Evolutionary conservation across 1,140 invertebrate genomes (phyloP).

Genomic region (Diuraphis noxia): DNA sequence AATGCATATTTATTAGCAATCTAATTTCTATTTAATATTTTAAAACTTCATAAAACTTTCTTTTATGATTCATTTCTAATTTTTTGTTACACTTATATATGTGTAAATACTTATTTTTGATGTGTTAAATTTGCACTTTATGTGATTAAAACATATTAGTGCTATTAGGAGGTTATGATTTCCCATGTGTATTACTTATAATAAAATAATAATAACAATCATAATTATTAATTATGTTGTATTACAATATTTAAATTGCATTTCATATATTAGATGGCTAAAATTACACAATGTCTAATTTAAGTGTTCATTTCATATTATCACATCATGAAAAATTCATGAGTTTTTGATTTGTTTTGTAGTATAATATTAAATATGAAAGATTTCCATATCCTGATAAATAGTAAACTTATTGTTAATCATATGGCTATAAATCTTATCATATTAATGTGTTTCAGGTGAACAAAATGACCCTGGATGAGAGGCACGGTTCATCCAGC

Average conservation of each 20-base stretch:
- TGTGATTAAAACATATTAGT: neutral
- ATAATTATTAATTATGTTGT: neutral
- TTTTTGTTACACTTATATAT: too few species aligned
- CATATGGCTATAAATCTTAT: neutral
- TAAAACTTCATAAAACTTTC: too few species aligned
- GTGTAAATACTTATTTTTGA: neutral
- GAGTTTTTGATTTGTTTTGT: neutral
- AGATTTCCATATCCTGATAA: neutral
- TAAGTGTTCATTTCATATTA: too few species aligned
- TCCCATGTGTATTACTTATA: neutral
- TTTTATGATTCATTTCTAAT: too few species aligned
- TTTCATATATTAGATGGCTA: neutral
- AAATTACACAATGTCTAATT: too few species aligned
- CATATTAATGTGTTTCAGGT: slow-evolving; percentile 68
- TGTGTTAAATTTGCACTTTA: neutral
- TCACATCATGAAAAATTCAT: neutral
- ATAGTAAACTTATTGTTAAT: neutral
- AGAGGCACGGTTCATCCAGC: slow-evolving; percentile 64
- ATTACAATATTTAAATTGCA: neutral
- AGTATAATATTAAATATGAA: too few species aligned
- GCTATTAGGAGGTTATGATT: neutral
- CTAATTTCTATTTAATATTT: too few species aligned
- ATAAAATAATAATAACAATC: neutral
- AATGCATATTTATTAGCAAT: too few species aligned
- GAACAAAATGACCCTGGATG: slow-evolving; percentile 89